Percentiles rank a stretch among this genome's conserved stretches.
Conservation (phyloP, 1,140 invertebrate genomes). For the Sycophaga agraensis region DNA sequence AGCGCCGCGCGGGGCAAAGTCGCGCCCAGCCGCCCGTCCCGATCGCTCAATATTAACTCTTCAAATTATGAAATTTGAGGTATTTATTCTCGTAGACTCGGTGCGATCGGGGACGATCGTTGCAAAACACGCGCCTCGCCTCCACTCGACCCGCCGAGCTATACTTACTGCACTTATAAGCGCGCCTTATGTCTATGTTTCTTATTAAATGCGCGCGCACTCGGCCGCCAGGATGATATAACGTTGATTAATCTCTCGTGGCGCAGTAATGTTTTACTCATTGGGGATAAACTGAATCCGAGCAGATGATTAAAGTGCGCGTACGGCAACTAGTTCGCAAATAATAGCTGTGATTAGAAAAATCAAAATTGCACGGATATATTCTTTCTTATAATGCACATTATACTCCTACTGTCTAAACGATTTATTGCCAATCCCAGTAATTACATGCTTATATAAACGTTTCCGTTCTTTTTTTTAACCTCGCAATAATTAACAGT, state of each 20-base stretch:
- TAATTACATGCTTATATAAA: too few species aligned
- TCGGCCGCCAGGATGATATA: not conserved
- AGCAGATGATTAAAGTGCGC: not conserved
- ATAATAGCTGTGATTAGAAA: not conserved
- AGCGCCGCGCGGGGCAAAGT: not conserved
- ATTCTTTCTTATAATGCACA: not conserved
- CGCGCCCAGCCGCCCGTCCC: not conserved
- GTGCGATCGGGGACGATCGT: not conserved
- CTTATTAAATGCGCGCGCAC: too few species aligned
- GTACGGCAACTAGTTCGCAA: not conserved
- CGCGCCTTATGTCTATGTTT: not conserved
- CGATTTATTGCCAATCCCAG: too few species aligned
- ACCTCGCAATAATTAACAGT: too few species aligned
- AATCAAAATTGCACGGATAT: not conserved
- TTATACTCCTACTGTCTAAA: not conserved
- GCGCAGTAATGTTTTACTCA: not conserved
- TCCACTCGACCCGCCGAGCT: not conserved
- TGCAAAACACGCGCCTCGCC: not conserved
- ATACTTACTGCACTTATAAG: too few species aligned
- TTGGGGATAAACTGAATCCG: not conserved
- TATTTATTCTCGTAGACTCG: not conserved
- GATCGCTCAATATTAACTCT: conserved; percentile 8
- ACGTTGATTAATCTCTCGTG: not conserved
- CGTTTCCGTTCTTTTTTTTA: too few species aligned
- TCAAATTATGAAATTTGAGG: conserved; percentile 7